A percentile compares a stretch with the other conserved stretches of the same genome.
phyloP scores from a whole-genome alignment of 1,140 invertebrate genomes.

The Triops longicaudatus region DNA sequence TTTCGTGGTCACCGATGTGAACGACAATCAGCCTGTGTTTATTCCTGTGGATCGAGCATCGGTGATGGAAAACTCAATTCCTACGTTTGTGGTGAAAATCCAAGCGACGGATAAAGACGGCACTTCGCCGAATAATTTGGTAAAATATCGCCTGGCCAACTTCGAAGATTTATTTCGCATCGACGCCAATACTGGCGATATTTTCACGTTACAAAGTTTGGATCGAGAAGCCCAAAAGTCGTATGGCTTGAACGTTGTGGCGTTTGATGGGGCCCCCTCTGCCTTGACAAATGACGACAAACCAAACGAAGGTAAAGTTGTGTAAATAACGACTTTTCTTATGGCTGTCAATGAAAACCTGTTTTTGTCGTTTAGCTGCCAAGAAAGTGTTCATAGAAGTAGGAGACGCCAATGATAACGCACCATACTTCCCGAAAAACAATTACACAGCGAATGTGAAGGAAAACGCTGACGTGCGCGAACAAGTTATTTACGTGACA shows the following conservation, averaged over 20 bases:
- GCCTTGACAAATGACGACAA: slow-evolving; percentile 46
- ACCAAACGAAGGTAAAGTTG: slow-evolving; percentile 34
- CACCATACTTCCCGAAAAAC: slow-evolving; percentile 62
- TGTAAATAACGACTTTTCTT: not conserved
- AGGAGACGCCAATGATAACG: slow-evolving; percentile 84
- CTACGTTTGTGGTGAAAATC: slow-evolving; percentile 73
- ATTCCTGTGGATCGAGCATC: slow-evolving; percentile 63
- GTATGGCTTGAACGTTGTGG: slow-evolving; percentile 75
- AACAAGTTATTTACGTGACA: slow-evolving; percentile 67
- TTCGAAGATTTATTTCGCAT: slow-evolving; percentile 64
- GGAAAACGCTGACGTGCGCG: slow-evolving; percentile 72
- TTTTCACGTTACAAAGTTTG: slow-evolving; percentile 64
- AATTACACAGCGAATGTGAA: slow-evolving; percentile 67
- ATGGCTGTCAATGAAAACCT: not conserved
- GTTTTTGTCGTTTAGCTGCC: slow-evolving; percentile 43
- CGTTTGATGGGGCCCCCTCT: slow-evolving; percentile 74
- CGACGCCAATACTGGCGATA: slow-evolving; percentile 69
- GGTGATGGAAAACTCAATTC: slow-evolving; percentile 71
- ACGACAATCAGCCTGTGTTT: slow-evolving; percentile 79
- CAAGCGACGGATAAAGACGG: slow-evolving; percentile 77
- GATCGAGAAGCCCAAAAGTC: slow-evolving; percentile 66
- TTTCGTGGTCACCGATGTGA: slow-evolving; percentile 71
- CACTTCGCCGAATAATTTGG: slow-evolving; percentile 64
- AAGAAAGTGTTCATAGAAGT: slow-evolving; percentile 75
- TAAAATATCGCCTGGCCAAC: slow-evolving; percentile 62